Percentiles rank a stretch among this genome's conserved stretches.
Conservation (phyloP, 2,888 invertebrate species). For the Lasioglossum lativentre region DNA sequence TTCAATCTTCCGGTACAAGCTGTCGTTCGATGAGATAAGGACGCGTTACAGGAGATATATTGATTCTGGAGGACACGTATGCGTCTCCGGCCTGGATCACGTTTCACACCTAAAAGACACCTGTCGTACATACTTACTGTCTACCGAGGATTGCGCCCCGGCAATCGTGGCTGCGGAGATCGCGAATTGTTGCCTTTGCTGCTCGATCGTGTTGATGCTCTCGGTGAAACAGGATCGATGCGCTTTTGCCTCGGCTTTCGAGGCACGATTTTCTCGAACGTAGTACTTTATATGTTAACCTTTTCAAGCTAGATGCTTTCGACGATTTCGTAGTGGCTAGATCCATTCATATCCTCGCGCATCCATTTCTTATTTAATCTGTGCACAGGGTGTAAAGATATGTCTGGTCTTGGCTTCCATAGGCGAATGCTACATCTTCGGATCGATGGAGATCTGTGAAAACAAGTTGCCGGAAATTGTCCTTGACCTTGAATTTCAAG, state of each 20-base stretch:
- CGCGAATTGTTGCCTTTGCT: neutral
- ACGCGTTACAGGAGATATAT: constrained; percentile 48
- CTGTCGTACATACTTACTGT: constrained; percentile 62
- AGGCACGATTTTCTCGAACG: neutral
- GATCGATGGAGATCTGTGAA: too few species aligned
- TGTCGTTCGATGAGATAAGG: constrained; percentile 47
- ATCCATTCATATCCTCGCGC: too few species aligned
- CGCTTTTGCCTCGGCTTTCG: neutral
- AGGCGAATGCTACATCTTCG: too few species aligned
- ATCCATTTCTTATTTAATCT: too few species aligned
- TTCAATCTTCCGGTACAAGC: constrained; percentile 57
- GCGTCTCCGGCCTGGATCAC: constrained; percentile 45
- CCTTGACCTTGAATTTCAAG: too few species aligned
- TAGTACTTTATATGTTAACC: neutral
- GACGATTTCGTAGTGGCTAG: too few species aligned
- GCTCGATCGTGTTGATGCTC: neutral
- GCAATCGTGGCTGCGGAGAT: constrained; percentile 1
- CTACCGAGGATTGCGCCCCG: constrained; percentile 14
- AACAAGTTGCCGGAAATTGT: too few species aligned
- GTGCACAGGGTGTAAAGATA: too few species aligned
- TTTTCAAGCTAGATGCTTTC: too few species aligned
- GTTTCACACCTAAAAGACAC: constrained; percentile 59
- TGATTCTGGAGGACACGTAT: constrained; percentile 41
- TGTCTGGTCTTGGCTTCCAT: too few species aligned
- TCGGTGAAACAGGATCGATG: neutral